Conservation (phyloP, 2,797 vertebrate genomes). For the Myotis vivesi region DNA sequence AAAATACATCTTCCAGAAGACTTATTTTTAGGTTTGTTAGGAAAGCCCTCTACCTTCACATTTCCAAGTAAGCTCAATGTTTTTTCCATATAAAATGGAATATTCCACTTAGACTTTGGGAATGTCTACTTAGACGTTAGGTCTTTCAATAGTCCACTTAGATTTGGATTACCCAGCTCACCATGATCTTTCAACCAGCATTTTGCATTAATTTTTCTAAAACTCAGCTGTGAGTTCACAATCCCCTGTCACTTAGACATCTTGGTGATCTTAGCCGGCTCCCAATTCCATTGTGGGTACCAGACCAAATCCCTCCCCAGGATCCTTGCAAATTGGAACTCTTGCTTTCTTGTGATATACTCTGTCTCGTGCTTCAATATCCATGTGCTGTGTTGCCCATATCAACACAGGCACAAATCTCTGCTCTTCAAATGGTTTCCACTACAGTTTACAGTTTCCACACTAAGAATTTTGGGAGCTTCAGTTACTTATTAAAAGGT, state of each 20-base stretch:
- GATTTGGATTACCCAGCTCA: neutral
- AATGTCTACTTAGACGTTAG: neutral
- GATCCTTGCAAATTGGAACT: neutral
- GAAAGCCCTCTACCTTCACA: neutral
- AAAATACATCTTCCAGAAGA: neutral
- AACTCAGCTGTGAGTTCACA: neutral
- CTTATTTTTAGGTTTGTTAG: constrained; percentile 7
- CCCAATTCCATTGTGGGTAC: neutral
- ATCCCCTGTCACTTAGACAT: neutral
- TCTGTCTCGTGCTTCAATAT: neutral
- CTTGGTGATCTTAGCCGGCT: neutral
- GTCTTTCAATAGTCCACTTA: neutral
- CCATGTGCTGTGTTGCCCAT: neutral
- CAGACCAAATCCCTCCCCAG: neutral
- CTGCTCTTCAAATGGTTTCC: neutral
- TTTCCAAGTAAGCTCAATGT: neutral
- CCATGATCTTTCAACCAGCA: neutral
- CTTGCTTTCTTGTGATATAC: neutral
- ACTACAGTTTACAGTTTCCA: neutral
- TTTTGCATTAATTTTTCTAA: neutral
- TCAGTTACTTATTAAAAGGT: neutral
- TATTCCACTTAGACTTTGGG: neutral
- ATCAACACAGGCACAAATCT: neutral
- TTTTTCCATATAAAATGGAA: neutral
- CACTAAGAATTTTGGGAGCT: neutral